Percentiles rank a stretch among this genome's conserved stretches.
These are phyloP conservation scores for Maccullochella peelii DNA, from an alignment of 2,113 vertebrate species.

Conservation along the genomic window DNA sequence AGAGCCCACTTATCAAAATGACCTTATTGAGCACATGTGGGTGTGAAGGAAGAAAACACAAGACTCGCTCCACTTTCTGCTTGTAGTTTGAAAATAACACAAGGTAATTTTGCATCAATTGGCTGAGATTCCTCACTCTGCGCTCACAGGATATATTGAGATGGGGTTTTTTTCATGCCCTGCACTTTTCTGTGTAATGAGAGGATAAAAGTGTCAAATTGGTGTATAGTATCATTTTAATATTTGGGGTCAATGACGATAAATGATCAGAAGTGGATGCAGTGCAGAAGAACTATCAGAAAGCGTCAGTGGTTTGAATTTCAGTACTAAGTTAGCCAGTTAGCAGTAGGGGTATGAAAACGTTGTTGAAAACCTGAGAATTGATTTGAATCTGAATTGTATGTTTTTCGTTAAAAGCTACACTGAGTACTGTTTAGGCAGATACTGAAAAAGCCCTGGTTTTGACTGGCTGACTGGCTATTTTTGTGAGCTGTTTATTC, in stretches of 20 bases:
- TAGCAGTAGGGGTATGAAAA: background rate
- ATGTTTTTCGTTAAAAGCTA: background rate
- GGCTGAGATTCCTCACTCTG: background rate
- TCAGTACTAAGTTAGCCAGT: background rate
- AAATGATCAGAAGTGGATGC: constrained; percentile 16
- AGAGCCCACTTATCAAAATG: constrained; percentile 28
- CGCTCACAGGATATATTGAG: background rate
- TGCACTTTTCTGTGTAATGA: background rate
- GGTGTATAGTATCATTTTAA: constrained; percentile 16
- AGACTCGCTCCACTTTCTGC: background rate
- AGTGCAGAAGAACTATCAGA: background rate
- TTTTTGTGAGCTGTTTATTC: background rate
- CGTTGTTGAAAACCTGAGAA: background rate
- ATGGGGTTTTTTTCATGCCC: background rate
- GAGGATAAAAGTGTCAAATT: background rate
- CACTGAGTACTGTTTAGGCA: background rate
- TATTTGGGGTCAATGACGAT: constrained; percentile 39
- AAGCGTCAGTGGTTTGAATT: background rate
- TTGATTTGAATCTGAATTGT: background rate
- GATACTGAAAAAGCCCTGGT: background rate
- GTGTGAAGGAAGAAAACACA: constrained; percentile 7
- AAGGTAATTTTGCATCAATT: background rate
- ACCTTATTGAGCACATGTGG: constrained; percentile 17
- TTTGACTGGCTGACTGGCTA: background rate
- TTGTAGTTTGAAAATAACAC: constrained; percentile 16